These are phyloP conservation scores for Paramormyrops hopkinsi DNA, from an alignment of 2,797 vertebrate genomes.

Conservation along the genomic window DNA sequence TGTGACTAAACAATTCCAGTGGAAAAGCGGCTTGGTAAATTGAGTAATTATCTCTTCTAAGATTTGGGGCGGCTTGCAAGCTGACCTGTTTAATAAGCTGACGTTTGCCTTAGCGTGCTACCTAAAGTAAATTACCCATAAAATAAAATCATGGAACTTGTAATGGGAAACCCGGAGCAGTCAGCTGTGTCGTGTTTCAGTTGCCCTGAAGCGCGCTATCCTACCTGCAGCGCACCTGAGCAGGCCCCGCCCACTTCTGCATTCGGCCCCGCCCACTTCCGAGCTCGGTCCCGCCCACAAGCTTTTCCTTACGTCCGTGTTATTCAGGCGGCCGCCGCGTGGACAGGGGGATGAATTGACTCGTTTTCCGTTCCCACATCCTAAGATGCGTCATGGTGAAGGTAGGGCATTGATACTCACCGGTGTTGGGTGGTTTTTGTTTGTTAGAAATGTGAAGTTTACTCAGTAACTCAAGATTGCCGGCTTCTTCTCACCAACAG, in stretches of 20 bases:
- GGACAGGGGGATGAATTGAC: not conserved
- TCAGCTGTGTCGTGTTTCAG: not conserved
- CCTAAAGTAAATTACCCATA: not conserved
- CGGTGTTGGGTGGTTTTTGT: not conserved
- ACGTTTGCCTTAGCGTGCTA: not conserved
- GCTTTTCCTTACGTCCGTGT: not conserved
- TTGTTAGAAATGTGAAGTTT: not conserved
- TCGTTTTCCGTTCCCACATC: not conserved
- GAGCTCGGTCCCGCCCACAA: not conserved
- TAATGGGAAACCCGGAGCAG: not conserved
- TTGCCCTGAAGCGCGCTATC: not conserved
- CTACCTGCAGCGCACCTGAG: not conserved
- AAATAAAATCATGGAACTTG: not conserved
- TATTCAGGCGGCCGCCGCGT: not conserved
- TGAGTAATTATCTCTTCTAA: not conserved
- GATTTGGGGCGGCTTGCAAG: not conserved
- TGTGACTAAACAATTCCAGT: not conserved
- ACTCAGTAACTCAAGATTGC: not conserved
- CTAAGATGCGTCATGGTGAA: not conserved
- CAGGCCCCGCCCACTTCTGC: not conserved
- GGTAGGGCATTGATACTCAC: not conserved
- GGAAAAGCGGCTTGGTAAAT: not conserved
- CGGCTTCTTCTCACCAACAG: not conserved
- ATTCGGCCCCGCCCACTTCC: not conserved
- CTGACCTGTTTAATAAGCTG: not conserved